Evolutionary conservation across 2,113 vertebrate genomes (phyloP), one percentile per base, ranked within the genome.

Genomic region (Erpornis zantholeuca): DNA sequence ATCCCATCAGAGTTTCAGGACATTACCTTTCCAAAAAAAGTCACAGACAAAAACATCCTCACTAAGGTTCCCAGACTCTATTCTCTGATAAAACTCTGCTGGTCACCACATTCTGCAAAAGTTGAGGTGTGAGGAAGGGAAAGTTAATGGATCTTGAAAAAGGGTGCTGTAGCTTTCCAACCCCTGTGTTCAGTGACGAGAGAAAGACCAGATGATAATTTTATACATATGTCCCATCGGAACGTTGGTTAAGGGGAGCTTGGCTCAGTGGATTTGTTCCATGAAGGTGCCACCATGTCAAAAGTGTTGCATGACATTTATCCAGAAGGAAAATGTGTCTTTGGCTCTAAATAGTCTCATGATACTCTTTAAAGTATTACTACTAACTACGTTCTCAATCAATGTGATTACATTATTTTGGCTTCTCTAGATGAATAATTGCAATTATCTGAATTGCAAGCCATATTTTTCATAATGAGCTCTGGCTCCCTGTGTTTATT

Each of bases 391-490:
- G 49, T 25, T 87, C 50, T 59, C 60, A 82, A 54, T 90, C 82
- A 92, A 49, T 25, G 22, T 72, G 73, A 78, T 93, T 89, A 83
- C 70, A 71, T 78, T 82, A 79, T 65, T 94, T 68, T 73, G 64
- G n/a, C 80, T 96, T 68, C 92, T 75, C 57, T 88, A 69, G 52
- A 82, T 85, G 68, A 91, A 52, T 94, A 96, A 90, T 53, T 92
- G 78, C 95, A 93, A 54, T 91, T 92, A 79, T 92, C 52, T 72
- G 76, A 92, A 83, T 78, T 75, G 64, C 75, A 88, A 88, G 88
- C 79, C 79, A 78, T 95, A 88, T 96, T 97, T 96, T 90, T 94
- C 79, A 86, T 92, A 95, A 95, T 19, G 79, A 96, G 79, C 68
- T 94, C 92, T 96, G 94, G 82, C 86, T 97, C 92, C 78, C 78